These are phyloP conservation scores for Erebia aethiops DNA, from an alignment of 2,888 invertebrate species.

Conservation along the genomic window DNA sequence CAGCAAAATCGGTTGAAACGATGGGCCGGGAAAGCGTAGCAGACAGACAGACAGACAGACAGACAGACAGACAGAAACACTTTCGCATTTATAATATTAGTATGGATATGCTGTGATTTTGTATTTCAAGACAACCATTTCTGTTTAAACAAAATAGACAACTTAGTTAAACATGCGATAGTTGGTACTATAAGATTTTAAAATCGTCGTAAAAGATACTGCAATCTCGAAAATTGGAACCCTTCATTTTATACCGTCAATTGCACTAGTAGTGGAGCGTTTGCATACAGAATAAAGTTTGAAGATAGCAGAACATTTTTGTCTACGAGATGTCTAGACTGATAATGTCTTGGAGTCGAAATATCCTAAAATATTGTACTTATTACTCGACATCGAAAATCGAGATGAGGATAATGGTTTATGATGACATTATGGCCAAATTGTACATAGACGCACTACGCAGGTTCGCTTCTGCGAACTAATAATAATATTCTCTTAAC, in stretches of 20 bases:
- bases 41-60: too few species aligned
- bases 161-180: not conserved
- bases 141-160: not conserved
- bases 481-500: too few species aligned
- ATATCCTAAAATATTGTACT: not conserved
- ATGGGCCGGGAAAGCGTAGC: too few species aligned
- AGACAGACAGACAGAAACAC: too few species aligned
- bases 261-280: conserved; percentile 1
- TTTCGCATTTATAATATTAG: too few species aligned
- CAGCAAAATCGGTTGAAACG: too few species aligned
- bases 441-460: too few species aligned
- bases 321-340: conserved; percentile 26
- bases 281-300: conserved; percentile 19
- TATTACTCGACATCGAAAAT: not conserved
- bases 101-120: not conserved
- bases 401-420: not conserved
- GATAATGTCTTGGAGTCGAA: conserved; percentile 6
- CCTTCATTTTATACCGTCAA: not conserved
- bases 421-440: not conserved
- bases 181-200: not conserved
- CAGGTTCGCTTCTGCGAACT: too few species aligned
- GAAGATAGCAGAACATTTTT: conserved; percentile 14
- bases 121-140: not conserved
- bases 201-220: conserved; percentile 12
- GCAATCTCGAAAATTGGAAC: conserved; percentile 14